Evolutionary conservation across 2,797 vertebrate species (phyloP).

Genomic region (Pantherophis alleghaniensis): DNA sequence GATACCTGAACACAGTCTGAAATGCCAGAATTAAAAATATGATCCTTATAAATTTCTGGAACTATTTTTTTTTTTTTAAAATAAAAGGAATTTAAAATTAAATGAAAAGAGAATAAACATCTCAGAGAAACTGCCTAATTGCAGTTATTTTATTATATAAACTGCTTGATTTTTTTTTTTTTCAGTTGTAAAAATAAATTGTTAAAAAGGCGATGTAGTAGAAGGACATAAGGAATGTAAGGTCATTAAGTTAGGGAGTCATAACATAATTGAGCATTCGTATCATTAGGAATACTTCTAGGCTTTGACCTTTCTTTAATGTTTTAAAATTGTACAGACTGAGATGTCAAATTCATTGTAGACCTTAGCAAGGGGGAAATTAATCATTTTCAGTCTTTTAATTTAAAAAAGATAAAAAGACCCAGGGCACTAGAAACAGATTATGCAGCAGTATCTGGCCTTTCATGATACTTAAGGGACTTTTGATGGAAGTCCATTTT

Average conservation of each 20-base stretch:
- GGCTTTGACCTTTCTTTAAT: constrained; percentile 53
- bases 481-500: constrained; percentile 6
- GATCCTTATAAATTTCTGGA: background rate
- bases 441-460: background rate
- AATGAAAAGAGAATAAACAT: background rate
- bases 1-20: background rate
- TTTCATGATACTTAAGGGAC: background rate
- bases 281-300: constrained; percentile 27
- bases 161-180: background rate
- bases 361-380: constrained; percentile 34
- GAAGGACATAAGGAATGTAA: constrained; percentile 30
- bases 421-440: constrained; percentile 11
- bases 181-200: constrained; percentile 7
- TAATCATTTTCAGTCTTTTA: constrained; percentile 40
- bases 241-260: constrained; percentile 22
- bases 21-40: constrained; percentile 7
- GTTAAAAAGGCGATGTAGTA: constrained; percentile 19
- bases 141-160: too few species aligned
- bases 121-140: background rate
- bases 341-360: constrained; percentile 44
- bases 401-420: constrained; percentile 40
- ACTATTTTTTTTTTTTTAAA: background rate
- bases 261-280: constrained; percentile 8
- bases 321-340: constrained; percentile 36
- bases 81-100: background rate